These are phyloP conservation scores for Cydia amplana DNA, from an alignment of 1,140 invertebrate species.

Conservation along the genomic window DNA sequence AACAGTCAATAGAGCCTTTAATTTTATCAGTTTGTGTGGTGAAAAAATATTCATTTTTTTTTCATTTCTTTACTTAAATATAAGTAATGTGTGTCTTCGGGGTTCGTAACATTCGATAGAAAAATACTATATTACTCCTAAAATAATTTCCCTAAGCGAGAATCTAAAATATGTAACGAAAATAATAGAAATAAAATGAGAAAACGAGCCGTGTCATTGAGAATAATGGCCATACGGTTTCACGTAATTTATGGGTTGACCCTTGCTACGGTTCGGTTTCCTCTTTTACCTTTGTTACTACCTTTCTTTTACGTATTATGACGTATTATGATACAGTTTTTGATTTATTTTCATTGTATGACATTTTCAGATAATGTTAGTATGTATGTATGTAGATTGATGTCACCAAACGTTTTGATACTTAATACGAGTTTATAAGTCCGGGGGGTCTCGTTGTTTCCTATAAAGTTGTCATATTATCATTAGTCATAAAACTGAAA, in stretches of 20 bases:
- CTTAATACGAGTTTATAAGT: too few relatives aligned
- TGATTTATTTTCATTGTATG: background rate
- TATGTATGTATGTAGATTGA: too few relatives aligned
- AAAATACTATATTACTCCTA: background rate
- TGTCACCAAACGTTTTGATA: too few relatives aligned
- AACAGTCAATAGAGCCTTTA: too few relatives aligned
- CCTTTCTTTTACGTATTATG: background rate
- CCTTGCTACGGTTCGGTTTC: background rate
- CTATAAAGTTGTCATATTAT: too few relatives aligned
- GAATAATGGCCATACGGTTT: background rate
- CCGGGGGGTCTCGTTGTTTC: too few relatives aligned
- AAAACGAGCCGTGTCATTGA: background rate
- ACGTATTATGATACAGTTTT: background rate
- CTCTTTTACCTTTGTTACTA: background rate
- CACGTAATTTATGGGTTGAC: conserved; percentile 7
- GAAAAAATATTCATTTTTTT: too few relatives aligned
- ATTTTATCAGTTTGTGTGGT: too few relatives aligned
- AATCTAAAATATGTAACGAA: background rate
- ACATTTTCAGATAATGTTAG: too few relatives aligned
- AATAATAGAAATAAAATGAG: background rate
- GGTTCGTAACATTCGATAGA: background rate
- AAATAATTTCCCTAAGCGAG: background rate
- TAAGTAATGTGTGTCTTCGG: too few relatives aligned
- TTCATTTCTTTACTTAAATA: too few relatives aligned
- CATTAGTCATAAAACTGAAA: too few relatives aligned